A percentile compares a stretch with the other conserved stretches of the same genome.
phyloP scores from a whole-genome alignment of 2,888 invertebrate species.

The Cheilosia variabilis region DNA sequence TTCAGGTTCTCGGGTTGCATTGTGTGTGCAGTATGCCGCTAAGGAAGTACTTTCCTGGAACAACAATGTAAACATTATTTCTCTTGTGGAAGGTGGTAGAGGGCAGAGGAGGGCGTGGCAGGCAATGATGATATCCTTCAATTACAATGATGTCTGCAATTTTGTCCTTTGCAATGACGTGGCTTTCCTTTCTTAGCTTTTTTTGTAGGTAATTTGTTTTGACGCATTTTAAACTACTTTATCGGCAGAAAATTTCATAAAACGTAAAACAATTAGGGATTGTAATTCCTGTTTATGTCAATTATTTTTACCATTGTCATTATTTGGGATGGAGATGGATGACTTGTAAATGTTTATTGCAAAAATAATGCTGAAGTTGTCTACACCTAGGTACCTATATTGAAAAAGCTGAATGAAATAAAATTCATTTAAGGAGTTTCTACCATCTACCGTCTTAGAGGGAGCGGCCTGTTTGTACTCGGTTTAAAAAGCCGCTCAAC shows the following conservation, averaged over 20 bases:
- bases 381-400: too few relatives aligned
- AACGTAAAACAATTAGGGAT: neutral
- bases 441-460: too few relatives aligned
- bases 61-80: conserved; percentile 55
- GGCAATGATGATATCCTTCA: conserved; percentile 48
- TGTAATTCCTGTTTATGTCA: neutral
- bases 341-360: too few relatives aligned
- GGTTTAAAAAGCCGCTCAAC: too few relatives aligned
- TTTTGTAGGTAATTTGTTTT: too few relatives aligned
- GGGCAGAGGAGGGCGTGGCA: conserved; percentile 17
- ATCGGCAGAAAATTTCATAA: neutral
- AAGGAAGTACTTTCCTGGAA: conserved; percentile 52
- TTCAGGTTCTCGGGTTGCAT: conserved; percentile 51
- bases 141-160: conserved; percentile 35
- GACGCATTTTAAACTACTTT: neutral
- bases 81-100: neutral
- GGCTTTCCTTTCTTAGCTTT: too few relatives aligned
- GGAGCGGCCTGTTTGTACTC: too few relatives aligned
- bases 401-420: too few relatives aligned
- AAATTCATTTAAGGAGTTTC: too few relatives aligned
- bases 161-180: neutral
- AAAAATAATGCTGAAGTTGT: too few relatives aligned
- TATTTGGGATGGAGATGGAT: too few relatives aligned
- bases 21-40: conserved; percentile 29
- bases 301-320: too few relatives aligned